Base-by-base conservation (phyloP, 2,797 vertebrate species). In the Lithobates sylvaticus region DNA sequence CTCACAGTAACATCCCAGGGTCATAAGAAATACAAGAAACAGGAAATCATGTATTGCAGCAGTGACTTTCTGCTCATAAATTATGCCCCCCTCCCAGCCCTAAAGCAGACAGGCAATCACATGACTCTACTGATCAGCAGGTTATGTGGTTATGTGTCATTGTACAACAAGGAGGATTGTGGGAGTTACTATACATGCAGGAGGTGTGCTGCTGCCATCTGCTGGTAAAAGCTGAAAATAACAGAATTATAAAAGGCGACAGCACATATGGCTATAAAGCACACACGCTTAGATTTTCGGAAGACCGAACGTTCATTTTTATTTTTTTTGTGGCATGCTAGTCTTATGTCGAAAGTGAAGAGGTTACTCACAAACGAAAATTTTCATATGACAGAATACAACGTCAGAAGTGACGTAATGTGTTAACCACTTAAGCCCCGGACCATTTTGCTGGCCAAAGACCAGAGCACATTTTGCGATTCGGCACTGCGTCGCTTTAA, bases 191-290 rank as follows among this genome's bases (percentile, higher is more conserved):
- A 36, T 9, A 23, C 27, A 26, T 18, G 44, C 8, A 44, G 34
- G 5, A 44, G 16, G 42, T 50, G 3, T 42, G 23, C 44, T 81
- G 78, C 78, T 72, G 68, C 68, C 47, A 44, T 72, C 78, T 81
- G 68, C 78, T 81, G 78, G 12, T 58, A 23, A 26, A 7, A 81
- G 23, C 34, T 70, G 26, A 23, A 67, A 21, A 47, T 16, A 13
- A 77, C 32, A 71, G 27, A 2, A 2, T 36, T 36, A 36, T 36
- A 36, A 36, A 29, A 36, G 34, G 34, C 34, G 6, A 36, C 34
- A 6, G 34, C 6, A 36, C 34, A 32, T 32, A 32, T 32, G 32
- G 3, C 32, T 32, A 32, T 32, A 32, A 32, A 32, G 32, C 3
- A 32, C 32, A 32, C 32, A 32, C 32, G 32, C 32, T 32, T 32